Base-by-base conservation (phyloP, 2,888 invertebrate genomes). In the Leucoptera coffeella region DNA sequence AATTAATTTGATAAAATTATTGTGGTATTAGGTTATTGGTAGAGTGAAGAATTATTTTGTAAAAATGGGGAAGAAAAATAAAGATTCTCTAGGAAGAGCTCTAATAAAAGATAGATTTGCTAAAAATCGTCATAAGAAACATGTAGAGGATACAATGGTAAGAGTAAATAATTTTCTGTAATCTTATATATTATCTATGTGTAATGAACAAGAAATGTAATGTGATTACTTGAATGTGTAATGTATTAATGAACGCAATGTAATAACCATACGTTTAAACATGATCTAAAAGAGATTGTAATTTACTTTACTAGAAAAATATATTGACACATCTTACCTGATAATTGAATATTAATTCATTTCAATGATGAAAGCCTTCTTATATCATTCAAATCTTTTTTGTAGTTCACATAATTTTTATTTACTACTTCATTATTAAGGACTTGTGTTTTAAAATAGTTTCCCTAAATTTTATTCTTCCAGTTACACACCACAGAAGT, bases 401-500 rank as follows among this genome's bases (percentile, higher is more conserved):
- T n/a, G n/a, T n/a, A n/a, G n/a, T n/a, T n/a, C n/a, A n/a, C n/a
- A n/a, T n/a, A n/a, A n/a, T n/a, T n/a, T n/a, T n/a, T n/a, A n/a
- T n/a, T n/a, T n/a, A n/a, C n/a, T n/a, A n/a, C n/a, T n/a, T n/a
- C n/a, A n/a, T n/a, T n/a, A n/a, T n/a, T n/a, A n/a, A n/a, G n/a
- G n/a, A n/a, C n/a, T 17, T 6, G 17, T 9, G 9, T 6, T 17
- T 6, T 9, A 17, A 17, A 7, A 17, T 17, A 7, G 6, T 9
- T 17, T 7, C 17, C 9, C 9, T 17, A 7, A 17, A 7, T 17
- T 17, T 17, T 23, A 15, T 25, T 22, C 20, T 47, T 57, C 28
- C 39, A 78, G 86, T 61, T 92, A 4, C 92, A 93, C 42, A 90
- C 89, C 3, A 81, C 87, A 12, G 92, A 93, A 46, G 60, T 94